Evolutionary conservation across 2,113 vertebrate genomes (phyloP), one percentile per base, ranked within the genome.

Genomic region (Tupaia tana): DNA sequence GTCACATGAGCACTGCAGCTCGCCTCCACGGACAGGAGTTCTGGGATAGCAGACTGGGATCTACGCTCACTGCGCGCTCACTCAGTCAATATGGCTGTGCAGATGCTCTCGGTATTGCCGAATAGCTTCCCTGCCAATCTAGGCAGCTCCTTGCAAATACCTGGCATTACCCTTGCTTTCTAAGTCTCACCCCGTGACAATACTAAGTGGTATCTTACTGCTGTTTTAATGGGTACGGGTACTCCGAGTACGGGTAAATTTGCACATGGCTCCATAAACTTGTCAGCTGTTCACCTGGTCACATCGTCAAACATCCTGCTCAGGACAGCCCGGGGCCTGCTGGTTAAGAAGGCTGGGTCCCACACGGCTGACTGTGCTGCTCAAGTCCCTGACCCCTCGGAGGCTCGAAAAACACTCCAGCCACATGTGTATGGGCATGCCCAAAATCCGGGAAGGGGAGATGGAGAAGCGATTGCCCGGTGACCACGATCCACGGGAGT

Each of bases 1-100:
- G 13, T 24, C 16, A 3, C 13, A 0, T 12, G 58, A 16, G 6
- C 13, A 13, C 1, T 2, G 52, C 29, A 4, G n/a, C 54, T 70
- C 11, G 3, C 24, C 31, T 24, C 5, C n/a, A 18, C 19, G 43
- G 3, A 43, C 43, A 43, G 43, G 43, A 43, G 43, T 43, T 43
- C 43, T 43, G 43, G 43, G 43, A 3, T 43, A n/a, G 8, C 0
- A 3, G 64, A 7, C 79, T 10, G 20, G 67, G 69, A 13, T 3
- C 7, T 1, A 9, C 8, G 24, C 61, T 7, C 29, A 34, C 7
- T 0, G 5, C 24, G 80, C 66, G 86, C 29, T 15, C 22, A 19
- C 22, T 6, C 43, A 43, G 43, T 43, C 5, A 43, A 43, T 5
- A 43, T 43, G 43, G 43, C 43, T 5, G 43, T 56, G 7, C 22